A percentile compares a stretch with the other conserved stretches of the same genome.
phyloP scores from a whole-genome alignment of 92 coral and sea anemone genomes.

The Phymanthus crucifer region DNA sequence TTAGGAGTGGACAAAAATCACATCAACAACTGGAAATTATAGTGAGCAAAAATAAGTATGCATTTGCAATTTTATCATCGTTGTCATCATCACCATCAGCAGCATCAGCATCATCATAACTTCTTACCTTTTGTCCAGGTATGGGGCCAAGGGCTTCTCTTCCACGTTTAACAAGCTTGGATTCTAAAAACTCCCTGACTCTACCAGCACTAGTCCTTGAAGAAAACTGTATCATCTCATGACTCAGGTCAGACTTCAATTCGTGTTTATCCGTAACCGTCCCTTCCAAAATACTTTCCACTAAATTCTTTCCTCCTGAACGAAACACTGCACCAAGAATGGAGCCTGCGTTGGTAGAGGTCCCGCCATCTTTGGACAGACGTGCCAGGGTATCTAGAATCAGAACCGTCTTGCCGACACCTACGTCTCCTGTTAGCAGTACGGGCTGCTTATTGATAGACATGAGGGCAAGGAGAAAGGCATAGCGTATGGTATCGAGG shows the following conservation, averaged over 20 bases:
- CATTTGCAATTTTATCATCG: too few species aligned
- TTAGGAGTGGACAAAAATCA: conserved; percentile 22
- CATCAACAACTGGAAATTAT: not conserved
- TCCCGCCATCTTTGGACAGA: conserved; percentile 76
- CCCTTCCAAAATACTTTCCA: conserved; percentile 71
- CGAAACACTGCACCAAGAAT: conserved; percentile 88
- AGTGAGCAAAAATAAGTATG: too few species aligned
- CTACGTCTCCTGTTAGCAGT: conserved; percentile 83
- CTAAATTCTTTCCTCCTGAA: conserved; percentile 67
- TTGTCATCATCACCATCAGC: too few species aligned
- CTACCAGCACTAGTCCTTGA: conserved; percentile 80
- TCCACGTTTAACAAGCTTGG: conserved; percentile 81
- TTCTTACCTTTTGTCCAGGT: conserved; percentile 94
- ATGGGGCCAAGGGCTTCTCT: conserved; percentile 84
- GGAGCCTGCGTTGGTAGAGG: conserved; percentile 67
- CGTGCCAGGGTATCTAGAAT: conserved; percentile 74
- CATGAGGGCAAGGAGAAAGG: conserved; percentile 78
- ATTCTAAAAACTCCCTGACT: conserved; percentile 72
- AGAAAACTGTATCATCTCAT: conserved; percentile 75
- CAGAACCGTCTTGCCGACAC: conserved; percentile 86
- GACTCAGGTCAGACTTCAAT: conserved; percentile 44
- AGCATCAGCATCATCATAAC: too few species aligned
- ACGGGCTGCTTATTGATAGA: conserved; percentile 78
- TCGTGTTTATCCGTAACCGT: conserved; percentile 28
- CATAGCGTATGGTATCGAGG: conserved; percentile 84